Percentiles rank a stretch among this genome's conserved stretches.
These are phyloP conservation scores for Alitta virens DNA, from an alignment of 2,888 invertebrate genomes.

Conservation along the genomic window DNA sequence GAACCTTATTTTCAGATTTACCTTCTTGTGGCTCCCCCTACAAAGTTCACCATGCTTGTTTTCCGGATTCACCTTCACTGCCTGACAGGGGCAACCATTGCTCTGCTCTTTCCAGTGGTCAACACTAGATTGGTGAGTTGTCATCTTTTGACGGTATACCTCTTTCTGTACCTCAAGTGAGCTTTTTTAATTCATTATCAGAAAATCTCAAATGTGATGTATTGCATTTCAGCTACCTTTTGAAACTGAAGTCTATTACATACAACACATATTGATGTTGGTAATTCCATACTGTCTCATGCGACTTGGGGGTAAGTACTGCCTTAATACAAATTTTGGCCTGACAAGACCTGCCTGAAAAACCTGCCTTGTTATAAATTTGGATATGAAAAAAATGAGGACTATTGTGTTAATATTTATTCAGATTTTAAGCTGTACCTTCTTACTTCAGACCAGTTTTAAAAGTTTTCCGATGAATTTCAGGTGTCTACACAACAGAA, in stretches of 20 bases:
- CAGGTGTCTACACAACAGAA: slow-evolving; percentile 65
- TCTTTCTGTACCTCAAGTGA: background rate
- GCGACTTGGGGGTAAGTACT: slow-evolving; percentile 74
- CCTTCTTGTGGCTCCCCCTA: slow-evolving; percentile 82
- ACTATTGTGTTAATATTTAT: too few relatives aligned
- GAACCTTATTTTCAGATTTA: slow-evolving; percentile 79
- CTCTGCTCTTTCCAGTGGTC: slow-evolving; percentile 89
- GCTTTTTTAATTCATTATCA: too few relatives aligned
- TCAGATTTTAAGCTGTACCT: too few relatives aligned
- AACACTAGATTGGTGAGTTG: slow-evolving; percentile 79
- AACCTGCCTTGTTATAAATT: too few relatives aligned
- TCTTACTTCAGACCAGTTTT: background rate
- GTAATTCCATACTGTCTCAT: slow-evolving; percentile 90
- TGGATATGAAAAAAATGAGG: too few relatives aligned
- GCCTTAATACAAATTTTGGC: too few relatives aligned
- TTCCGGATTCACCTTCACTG: slow-evolving; percentile 91
- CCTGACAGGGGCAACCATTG: slow-evolving; percentile 88
- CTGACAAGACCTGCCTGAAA: too few relatives aligned
- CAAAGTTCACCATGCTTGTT: slow-evolving; percentile 74
- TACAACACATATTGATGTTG: slow-evolving; percentile 93
- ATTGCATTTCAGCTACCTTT: slow-evolving; percentile 80
- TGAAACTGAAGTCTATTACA: slow-evolving; percentile 90
- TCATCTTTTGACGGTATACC: background rate
- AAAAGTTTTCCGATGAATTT: slow-evolving; percentile 16
- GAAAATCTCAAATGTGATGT: too few relatives aligned